phyloP scores from a whole-genome alignment of 2,888 invertebrate species.

The Agapostemon virescens region DNA sequence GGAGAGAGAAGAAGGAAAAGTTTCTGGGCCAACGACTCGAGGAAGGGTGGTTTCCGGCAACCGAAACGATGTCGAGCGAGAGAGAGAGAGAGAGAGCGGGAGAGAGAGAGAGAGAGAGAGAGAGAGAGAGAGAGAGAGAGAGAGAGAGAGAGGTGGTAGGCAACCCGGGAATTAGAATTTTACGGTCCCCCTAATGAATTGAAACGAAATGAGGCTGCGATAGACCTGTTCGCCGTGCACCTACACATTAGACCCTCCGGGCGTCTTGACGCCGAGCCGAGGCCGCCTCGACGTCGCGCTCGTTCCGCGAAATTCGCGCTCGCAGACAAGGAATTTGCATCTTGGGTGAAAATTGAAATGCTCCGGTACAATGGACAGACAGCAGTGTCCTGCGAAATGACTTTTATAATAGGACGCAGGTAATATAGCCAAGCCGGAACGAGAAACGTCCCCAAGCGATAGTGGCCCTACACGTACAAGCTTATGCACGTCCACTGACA shows the following conservation, averaged over 20 bases:
- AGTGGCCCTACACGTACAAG: conserved; percentile 16
- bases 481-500: conserved; percentile 4
- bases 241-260: conserved; percentile 55
- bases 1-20: conserved; percentile 49
- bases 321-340: conserved; percentile 74
- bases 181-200: conserved; percentile 68
- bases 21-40: conserved; percentile 47
- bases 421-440: conserved; percentile 63
- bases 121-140: background rate
- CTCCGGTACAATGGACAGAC: conserved; percentile 71
- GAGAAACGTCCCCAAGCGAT: conserved; percentile 59
- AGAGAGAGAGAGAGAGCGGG: background rate
- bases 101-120: too few relatives aligned
- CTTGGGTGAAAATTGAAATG: conserved; percentile 77
- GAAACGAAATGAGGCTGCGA: conserved; percentile 66
- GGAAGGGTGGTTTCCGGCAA: conserved; percentile 50
- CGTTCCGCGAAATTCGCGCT: conserved; percentile 48
- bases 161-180: conserved; percentile 63
- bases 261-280: conserved; percentile 44
- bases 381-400: conserved; percentile 74
- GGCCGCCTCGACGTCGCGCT: conserved; percentile 49
- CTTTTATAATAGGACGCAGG: conserved; percentile 75
- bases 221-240: conserved; percentile 56
- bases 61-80: conserved; percentile 62
- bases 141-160: conserved; percentile 24